Conservation (phyloP, 1,140 invertebrate genomes). For the Elysia chlorotica region DNA sequence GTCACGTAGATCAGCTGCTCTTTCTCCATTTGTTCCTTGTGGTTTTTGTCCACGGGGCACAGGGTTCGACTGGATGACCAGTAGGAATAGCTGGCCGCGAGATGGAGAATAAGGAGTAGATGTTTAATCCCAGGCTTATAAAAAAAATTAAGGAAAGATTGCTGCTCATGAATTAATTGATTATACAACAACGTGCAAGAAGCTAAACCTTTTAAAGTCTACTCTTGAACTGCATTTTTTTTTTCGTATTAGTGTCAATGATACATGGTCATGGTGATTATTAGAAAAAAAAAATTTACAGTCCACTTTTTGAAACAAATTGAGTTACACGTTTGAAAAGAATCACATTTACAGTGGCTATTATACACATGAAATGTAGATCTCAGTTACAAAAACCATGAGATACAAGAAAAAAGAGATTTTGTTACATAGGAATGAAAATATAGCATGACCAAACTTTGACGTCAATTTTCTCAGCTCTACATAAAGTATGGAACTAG, state of each 20-base stretch:
- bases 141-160: neutral
- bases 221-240: neutral
- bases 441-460: too few relatives aligned
- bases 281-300: neutral
- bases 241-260: neutral
- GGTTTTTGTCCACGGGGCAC: conserved; percentile 68
- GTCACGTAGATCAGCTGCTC: conserved; percentile 66
- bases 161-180: neutral
- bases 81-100: conserved; percentile 62
- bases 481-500: too few relatives aligned
- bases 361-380: too few relatives aligned
- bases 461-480: too few relatives aligned
- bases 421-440: too few relatives aligned
- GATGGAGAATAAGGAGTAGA: too few relatives aligned
- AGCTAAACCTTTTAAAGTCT: neutral
- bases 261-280: neutral
- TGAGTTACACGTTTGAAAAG: too few relatives aligned
- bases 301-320: too few relatives aligned
- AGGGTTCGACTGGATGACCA: conserved; percentile 69
- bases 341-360: too few relatives aligned
- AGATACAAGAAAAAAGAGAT: too few relatives aligned
- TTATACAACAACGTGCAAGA: neutral
- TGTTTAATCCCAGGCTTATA: too few relatives aligned
- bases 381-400: too few relatives aligned
- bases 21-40: conserved; percentile 40